A percentile compares a stretch with the other conserved stretches of the same genome.
phyloP scores from a whole-genome alignment of 2,113 vertebrate species.

The Reinhardtius hippoglossoides region DNA sequence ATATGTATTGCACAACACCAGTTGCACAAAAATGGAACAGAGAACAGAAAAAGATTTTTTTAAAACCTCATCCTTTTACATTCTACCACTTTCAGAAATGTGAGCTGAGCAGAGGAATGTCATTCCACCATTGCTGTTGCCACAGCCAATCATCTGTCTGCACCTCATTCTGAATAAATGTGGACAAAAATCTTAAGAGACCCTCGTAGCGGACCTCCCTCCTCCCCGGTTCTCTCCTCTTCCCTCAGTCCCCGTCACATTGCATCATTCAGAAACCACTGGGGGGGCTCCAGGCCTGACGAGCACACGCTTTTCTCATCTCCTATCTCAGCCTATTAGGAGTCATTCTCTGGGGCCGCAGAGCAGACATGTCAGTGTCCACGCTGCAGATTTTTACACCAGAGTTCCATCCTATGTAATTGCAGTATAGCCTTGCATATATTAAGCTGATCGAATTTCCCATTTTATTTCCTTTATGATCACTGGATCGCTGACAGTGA shows the following conservation, averaged over 20 bases:
- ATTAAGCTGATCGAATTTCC: slow-evolving; percentile 32
- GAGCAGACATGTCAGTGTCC: slow-evolving; percentile 23
- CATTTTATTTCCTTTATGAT: slow-evolving; percentile 24
- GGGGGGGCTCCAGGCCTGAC: slow-evolving; percentile 36
- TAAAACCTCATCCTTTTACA: not conserved
- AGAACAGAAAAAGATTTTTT: not conserved
- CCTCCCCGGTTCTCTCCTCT: not conserved
- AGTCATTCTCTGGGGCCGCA: slow-evolving; percentile 45
- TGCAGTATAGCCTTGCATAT: slow-evolving; percentile 11
- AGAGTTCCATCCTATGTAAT: slow-evolving; percentile 20
- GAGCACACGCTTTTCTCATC: slow-evolving; percentile 44
- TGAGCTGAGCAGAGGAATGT: slow-evolving; percentile 43
- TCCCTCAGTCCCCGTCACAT: slow-evolving; percentile 34
- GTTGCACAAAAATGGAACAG: not conserved
- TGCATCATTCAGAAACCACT: slow-evolving; percentile 57
- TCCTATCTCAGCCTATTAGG: slow-evolving; percentile 62
- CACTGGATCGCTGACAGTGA: slow-evolving; percentile 13
- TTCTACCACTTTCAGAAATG: not conserved
- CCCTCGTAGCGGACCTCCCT: slow-evolving; percentile 11
- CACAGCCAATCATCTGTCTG: slow-evolving; percentile 20
- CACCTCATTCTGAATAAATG: slow-evolving; percentile 66
- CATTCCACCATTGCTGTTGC: slow-evolving; percentile 38
- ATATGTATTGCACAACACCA: not conserved
- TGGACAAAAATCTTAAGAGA: slow-evolving; percentile 52
- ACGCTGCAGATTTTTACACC: slow-evolving; percentile 19